Conservation (phyloP, 2,113 vertebrate genomes). For the Hypomesus transpacificus region DNA sequence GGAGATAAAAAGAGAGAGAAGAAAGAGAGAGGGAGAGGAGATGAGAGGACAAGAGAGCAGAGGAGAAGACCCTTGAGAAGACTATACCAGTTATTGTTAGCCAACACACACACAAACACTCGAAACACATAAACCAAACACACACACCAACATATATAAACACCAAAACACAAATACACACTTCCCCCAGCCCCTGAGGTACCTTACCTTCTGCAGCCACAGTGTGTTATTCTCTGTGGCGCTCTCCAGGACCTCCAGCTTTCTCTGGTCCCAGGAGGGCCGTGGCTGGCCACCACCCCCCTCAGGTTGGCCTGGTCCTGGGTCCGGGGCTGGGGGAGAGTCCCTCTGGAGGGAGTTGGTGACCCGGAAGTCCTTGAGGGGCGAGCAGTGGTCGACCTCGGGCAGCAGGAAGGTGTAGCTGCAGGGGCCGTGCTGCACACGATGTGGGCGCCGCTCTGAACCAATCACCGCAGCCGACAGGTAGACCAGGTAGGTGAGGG, state of each 20-base stretch:
- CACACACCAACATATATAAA: too few relatives aligned
- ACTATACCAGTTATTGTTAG: too few relatives aligned
- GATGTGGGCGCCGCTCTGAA: conserved; percentile 67
- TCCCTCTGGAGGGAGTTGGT: conserved; percentile 77
- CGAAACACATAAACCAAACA: too few relatives aligned
- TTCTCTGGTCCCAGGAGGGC: conserved; percentile 67
- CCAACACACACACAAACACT: too few relatives aligned
- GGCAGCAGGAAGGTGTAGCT: conserved; percentile 81
- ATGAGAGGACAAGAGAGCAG: neutral
- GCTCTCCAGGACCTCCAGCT: conserved; percentile 73
- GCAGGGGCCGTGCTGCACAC: conserved; percentile 75
- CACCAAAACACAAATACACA: too few relatives aligned
- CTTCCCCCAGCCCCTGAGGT: too few relatives aligned
- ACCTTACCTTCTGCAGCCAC: conserved; percentile 80
- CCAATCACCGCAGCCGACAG: conserved; percentile 37
- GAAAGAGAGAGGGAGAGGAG: neutral
- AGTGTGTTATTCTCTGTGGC: conserved; percentile 80
- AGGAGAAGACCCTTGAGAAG: neutral
- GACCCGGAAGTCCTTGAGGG: conserved; percentile 62
- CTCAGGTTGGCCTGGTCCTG: conserved; percentile 30
- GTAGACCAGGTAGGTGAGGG: conserved; percentile 59
- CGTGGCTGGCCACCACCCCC: conserved; percentile 40
- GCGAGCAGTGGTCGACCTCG: conserved; percentile 69
- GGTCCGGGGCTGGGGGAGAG: conserved; percentile 53
- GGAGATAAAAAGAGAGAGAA: neutral